These are phyloP conservation scores for Pipistrellus nathusii DNA, from an alignment of 2,797 vertebrate species.

Conservation along the genomic window DNA sequence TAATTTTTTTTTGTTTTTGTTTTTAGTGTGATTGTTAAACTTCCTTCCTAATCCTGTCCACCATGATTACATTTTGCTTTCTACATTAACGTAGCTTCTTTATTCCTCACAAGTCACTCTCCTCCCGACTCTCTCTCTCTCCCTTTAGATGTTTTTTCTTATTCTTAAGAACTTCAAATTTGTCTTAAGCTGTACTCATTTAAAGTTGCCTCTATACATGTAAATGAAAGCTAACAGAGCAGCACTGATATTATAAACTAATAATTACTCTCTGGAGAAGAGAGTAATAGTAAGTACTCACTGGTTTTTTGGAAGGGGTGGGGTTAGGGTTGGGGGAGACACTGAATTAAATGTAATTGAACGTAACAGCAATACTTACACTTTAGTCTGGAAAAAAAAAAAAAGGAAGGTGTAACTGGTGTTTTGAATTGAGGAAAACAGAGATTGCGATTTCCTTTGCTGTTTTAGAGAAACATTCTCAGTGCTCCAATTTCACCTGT, in stretches of 20 bases:
- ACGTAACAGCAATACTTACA: background rate
- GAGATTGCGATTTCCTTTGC: background rate
- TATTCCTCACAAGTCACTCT: background rate
- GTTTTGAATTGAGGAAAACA: background rate
- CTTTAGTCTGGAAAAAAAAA: background rate
- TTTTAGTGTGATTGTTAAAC: background rate
- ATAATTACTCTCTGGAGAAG: background rate
- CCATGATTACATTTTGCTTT: background rate
- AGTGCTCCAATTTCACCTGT: background rate
- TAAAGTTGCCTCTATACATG: background rate
- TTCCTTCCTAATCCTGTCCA: background rate
- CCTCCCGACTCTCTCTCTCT: background rate
- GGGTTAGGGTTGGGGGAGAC: background rate
- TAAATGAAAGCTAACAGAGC: background rate
- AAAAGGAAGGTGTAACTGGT: background rate
- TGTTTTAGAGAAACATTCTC: background rate
- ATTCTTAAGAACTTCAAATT: slow-evolving; percentile 17
- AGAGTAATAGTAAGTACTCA: background rate
- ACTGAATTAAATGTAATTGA: background rate
- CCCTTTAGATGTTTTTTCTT: background rate
- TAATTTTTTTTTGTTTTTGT: background rate
- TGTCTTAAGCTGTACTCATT: background rate
- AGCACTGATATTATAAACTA: background rate
- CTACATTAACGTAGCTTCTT: background rate
- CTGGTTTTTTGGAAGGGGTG: background rate